Evolutionary conservation across 2,797 vertebrate species (phyloP), one percentile per base, ranked within the genome.

Genomic region (Argya squamiceps): DNA sequence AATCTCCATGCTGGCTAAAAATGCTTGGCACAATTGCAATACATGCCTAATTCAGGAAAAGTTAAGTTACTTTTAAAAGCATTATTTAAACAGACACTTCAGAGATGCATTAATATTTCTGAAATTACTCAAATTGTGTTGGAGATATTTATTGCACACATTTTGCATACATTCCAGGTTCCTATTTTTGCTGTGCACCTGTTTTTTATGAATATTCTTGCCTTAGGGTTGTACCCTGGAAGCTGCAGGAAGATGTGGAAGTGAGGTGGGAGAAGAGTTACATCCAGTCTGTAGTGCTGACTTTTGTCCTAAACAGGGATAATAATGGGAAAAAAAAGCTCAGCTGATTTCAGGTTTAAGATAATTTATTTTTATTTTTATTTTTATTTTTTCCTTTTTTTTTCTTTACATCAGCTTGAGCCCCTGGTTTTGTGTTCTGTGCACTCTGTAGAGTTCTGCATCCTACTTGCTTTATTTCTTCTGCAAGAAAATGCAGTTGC

Each of bases 351-450:
- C 69, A 20, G 14, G 43, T 56, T 80, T 63, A 22, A 49, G 26
- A 79, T 37, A 3, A 9, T 23, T 3, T 34, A 18, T 44, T 58
- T 43, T 2, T 6, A 0, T 5, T 23, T n/a, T 2, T 4, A 1
- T 5, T 27, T 53, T 20, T 6, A n/a, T n/a, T n/a, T n/a, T n/a
- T n/a, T n/a, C n/a, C n/a, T n/a, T n/a, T n/a, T n/a, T 27, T 15
- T 41, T 11, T 12, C 13, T 30, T 52, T 30, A 30, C 1, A 15
- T 41, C 27, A 70, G 24, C 2, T 32, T 70, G 34, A 70, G 13
- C 27, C 22, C 15, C 26, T 79, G 14, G 2, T 52, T 76, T 79
- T 58, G 3, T 76, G 37, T 34, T 85, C 15, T 58, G 9, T 52
- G 39, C 41, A 4, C 56, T 62, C 41, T 77, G 26, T 15, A 21